phyloP scores from a whole-genome alignment of 1,140 invertebrate genomes.

The Anastrepha obliqua region DNA sequence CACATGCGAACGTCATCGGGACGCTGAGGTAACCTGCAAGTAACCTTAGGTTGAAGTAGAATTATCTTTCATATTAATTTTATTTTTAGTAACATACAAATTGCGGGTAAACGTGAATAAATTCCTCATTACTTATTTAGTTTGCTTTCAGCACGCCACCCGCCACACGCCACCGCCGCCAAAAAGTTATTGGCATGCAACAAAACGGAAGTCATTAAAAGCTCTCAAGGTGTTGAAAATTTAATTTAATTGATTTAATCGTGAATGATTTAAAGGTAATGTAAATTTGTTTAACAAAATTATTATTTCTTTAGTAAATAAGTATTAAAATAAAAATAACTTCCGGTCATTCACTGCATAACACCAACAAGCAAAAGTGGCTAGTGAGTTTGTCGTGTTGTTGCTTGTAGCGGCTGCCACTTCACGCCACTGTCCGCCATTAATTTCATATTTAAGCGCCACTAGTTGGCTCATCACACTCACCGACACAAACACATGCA shows the following conservation, averaged over 20 bases:
- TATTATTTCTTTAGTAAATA: background rate
- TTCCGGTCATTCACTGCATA: slow-evolving; percentile 44
- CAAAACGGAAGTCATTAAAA: slow-evolving; percentile 36
- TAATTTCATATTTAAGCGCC: slow-evolving; percentile 29
- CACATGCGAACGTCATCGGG: no score
- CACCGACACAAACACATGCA: no score
- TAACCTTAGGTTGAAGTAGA: no score
- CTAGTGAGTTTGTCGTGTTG: background rate
- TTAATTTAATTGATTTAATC: slow-evolving; percentile 47
- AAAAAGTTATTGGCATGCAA: background rate
- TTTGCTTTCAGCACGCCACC: no score
- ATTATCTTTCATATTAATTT: no score
- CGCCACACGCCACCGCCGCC: no score
- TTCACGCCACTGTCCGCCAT: background rate
- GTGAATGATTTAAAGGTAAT: background rate
- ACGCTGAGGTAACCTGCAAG: no score
- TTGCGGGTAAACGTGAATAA: no score
- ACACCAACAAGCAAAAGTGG: background rate
- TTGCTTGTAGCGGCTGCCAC: background rate
- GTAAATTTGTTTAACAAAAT: background rate
- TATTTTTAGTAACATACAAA: no score
- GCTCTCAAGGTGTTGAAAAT: slow-evolving; percentile 40
- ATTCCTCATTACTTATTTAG: no score
- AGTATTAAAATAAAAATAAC: slow-evolving; percentile 38
- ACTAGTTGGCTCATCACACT: background rate